Percentiles rank a stretch among this genome's conserved stretches.
phyloP scores from a whole-genome alignment of 2,797 vertebrate species.

The Erethizon dorsatum region DNA sequence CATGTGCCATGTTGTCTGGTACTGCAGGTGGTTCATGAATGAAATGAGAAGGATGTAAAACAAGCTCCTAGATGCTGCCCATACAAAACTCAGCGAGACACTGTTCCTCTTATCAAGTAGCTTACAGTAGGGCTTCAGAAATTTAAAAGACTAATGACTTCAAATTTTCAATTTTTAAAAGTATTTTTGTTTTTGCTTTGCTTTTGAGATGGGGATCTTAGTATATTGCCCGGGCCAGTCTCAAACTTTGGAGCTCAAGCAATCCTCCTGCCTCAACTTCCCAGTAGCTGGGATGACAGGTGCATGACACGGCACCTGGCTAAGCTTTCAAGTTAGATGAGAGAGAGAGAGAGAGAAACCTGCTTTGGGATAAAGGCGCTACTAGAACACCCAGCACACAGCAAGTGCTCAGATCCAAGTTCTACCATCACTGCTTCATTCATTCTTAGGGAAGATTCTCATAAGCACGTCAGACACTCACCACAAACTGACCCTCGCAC shows the following conservation, averaged over 20 bases:
- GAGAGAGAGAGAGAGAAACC: neutral
- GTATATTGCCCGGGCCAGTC: no score
- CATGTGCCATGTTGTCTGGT: neutral
- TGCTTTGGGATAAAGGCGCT: neutral
- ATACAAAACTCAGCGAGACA: constrained; percentile 16
- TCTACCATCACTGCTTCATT: neutral
- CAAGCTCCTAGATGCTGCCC: neutral
- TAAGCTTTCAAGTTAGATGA: neutral
- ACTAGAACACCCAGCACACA: neutral
- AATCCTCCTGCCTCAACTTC: neutral
- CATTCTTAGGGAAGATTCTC: neutral
- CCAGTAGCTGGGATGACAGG: neutral
- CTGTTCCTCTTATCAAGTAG: neutral
- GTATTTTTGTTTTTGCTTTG: neutral
- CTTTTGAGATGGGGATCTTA: neutral
- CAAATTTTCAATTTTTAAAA: neutral
- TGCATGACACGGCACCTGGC: neutral
- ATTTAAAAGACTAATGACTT: constrained; percentile 38
- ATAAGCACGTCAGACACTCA: constrained; percentile 88
- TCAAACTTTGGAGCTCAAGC: neutral
- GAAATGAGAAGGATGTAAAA: neutral
- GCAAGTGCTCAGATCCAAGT: neutral
- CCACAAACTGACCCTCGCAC: constrained; percentile 98
- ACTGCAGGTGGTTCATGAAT: neutral
- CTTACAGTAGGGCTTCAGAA: neutral